These are phyloP conservation scores for Pristionchus mayeri DNA, from an alignment of 2,888 invertebrate species.

Conservation along the genomic window DNA sequence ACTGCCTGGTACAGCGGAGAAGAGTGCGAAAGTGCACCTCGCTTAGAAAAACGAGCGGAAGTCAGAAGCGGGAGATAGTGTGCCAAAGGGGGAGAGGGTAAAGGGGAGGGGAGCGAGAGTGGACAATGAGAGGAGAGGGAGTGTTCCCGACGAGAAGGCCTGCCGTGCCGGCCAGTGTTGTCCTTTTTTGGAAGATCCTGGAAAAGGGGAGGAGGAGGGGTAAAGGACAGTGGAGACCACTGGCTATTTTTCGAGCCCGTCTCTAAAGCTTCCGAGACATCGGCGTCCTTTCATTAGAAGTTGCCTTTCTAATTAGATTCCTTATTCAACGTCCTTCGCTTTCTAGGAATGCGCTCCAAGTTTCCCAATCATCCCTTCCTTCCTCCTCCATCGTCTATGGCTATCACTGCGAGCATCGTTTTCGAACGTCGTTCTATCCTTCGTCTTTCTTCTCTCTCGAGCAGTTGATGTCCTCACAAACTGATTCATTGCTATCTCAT, in stretches of 20 bases:
- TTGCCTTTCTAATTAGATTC: background rate
- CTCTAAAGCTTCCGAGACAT: too few relatives aligned
- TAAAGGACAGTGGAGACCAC: background rate
- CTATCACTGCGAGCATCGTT: background rate
- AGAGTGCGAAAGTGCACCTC: slow-evolving; percentile 26
- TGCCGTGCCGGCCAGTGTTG: slow-evolving; percentile 37
- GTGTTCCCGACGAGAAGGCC: background rate
- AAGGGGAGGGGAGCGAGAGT: background rate
- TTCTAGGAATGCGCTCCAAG: background rate
- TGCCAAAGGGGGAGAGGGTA: background rate
- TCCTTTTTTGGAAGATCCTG: slow-evolving; percentile 42
- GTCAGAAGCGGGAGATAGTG: background rate
- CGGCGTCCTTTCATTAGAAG: background rate
- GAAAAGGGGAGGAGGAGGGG: slow-evolving; percentile 11
- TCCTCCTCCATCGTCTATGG: background rate
- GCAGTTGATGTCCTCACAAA: background rate
- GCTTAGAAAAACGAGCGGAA: background rate
- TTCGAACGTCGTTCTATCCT: background rate
- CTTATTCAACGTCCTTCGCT: background rate
- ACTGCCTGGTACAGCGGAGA: slow-evolving; percentile 13
- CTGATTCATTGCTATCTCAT: background rate
- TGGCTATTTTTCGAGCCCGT: too few relatives aligned
- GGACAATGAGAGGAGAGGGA: background rate
- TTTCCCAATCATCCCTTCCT: background rate
- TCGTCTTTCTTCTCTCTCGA: background rate